phyloP scores from a whole-genome alignment of 2,797 vertebrate species.

The Allobates femoralis region DNA sequence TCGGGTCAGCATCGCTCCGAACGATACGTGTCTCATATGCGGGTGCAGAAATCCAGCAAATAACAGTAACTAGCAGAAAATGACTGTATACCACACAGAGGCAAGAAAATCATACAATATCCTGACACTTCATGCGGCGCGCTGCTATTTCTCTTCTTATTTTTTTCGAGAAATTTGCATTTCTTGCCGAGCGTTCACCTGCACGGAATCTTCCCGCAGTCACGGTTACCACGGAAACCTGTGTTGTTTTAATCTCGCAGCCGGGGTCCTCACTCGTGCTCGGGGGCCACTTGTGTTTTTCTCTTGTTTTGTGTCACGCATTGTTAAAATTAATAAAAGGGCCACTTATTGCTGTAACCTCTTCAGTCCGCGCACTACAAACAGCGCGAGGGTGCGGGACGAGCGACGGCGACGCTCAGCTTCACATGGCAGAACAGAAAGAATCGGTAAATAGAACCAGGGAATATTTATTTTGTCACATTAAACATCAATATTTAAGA shows the following conservation, averaged over 20 bases:
- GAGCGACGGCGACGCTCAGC: neutral
- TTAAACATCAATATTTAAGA: too few relatives aligned
- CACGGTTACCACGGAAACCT: constrained; percentile 45
- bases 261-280: neutral
- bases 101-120: neutral
- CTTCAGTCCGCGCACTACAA: neutral
- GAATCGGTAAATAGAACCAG: too few relatives aligned
- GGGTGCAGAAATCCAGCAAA: neutral
- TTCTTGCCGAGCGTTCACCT: constrained; percentile 33
- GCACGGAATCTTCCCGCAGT: constrained; percentile 17
- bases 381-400: neutral
- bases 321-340: constrained; percentile 44
- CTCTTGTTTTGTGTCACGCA: constrained; percentile 16
- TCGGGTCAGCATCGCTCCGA: too few relatives aligned
- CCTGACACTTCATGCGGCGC: constrained; percentile 7
- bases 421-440: too few relatives aligned
- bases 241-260: constrained; percentile 39
- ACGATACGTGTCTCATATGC: neutral
- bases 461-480: neutral
- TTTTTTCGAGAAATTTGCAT: constrained; percentile 33
- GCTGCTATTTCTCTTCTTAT: constrained; percentile 9
- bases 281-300: constrained; percentile 2
- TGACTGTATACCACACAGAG: neutral
- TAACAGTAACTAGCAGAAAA: neutral
- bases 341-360: constrained; percentile 29